phyloP scores from a whole-genome alignment of 2,797 vertebrate genomes.

The Periparus ater region DNA sequence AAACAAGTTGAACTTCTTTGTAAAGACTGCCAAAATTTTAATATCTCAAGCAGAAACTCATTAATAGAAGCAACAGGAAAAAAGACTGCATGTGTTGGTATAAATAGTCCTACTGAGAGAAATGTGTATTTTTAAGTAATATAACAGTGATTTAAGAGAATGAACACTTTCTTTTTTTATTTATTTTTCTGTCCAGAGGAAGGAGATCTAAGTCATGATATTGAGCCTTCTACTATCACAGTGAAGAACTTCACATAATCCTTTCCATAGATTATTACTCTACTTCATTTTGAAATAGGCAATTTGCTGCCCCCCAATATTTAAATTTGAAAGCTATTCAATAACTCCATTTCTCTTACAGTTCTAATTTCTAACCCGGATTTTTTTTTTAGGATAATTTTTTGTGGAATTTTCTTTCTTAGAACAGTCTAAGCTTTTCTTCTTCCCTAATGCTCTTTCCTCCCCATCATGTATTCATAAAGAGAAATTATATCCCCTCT shows the following conservation, averaged over 20 bases:
- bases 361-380: background rate
- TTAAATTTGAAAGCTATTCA: slow-evolving; percentile 2
- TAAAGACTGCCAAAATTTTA: background rate
- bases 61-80: background rate
- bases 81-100: background rate
- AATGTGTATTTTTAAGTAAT: background rate
- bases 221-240: background rate
- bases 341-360: background rate
- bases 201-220: background rate
- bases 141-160: background rate
- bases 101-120: background rate
- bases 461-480: background rate
- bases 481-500: background rate
- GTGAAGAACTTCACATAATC: background rate
- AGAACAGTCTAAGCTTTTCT: background rate
- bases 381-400: background rate
- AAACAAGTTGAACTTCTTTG: background rate
- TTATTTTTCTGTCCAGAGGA: background rate
- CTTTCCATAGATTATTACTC: background rate
- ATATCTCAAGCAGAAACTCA: background rate
- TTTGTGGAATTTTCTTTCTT: background rate
- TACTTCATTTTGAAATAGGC: background rate
- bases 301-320: accelerated
- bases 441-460: background rate
- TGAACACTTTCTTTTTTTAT: background rate